A percentile compares a stretch with the other conserved stretches of the same genome.
Evolutionary conservation across 2,113 vertebrate species (phyloP).

Genomic region (Antennarius striatus): DNA sequence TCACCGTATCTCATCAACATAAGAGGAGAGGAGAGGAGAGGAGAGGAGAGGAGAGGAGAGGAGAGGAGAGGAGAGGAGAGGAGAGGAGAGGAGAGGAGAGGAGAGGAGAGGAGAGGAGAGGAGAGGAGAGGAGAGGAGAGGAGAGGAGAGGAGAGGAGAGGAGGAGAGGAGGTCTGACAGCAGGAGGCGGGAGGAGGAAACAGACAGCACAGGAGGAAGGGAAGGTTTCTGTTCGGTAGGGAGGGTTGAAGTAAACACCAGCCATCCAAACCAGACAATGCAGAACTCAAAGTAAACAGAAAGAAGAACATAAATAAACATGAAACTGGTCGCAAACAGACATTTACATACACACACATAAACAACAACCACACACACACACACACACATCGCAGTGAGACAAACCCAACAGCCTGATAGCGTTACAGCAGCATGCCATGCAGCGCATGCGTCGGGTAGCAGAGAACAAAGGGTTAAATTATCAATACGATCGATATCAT

Average conservation of each 20-base stretch:
- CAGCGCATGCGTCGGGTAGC: constrained; percentile 55
- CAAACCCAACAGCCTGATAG: constrained; percentile 39
- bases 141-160: constrained; percentile 60
- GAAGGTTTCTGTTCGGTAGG: constrained; percentile 44
- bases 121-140: constrained; percentile 60
- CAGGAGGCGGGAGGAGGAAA: constrained; percentile 17
- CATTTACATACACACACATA: constrained; percentile 37
- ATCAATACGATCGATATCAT: constrained; percentile 37
- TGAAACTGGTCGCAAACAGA: constrained; percentile 32
- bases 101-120: constrained; percentile 53
- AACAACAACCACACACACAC: constrained; percentile 16
- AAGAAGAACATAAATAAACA: constrained; percentile 49
- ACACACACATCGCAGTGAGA: constrained; percentile 23
- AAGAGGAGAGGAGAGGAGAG: constrained; percentile 63
- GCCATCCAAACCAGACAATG: constrained; percentile 50
- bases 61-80: constrained; percentile 59
- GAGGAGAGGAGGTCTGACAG: constrained; percentile 40
- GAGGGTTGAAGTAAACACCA: constrained; percentile 46
- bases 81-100: constrained; percentile 58
- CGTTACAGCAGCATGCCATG: constrained; percentile 54
- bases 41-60: constrained; percentile 39
- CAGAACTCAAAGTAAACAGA: constrained; percentile 42
- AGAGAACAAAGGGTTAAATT: constrained; percentile 8
- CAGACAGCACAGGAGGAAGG: constrained; percentile 28
- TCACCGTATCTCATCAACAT: constrained; percentile 87